phyloP scores from a whole-genome alignment of 2,113 vertebrate genomes.

The Ginglymostoma cirratum region DNA sequence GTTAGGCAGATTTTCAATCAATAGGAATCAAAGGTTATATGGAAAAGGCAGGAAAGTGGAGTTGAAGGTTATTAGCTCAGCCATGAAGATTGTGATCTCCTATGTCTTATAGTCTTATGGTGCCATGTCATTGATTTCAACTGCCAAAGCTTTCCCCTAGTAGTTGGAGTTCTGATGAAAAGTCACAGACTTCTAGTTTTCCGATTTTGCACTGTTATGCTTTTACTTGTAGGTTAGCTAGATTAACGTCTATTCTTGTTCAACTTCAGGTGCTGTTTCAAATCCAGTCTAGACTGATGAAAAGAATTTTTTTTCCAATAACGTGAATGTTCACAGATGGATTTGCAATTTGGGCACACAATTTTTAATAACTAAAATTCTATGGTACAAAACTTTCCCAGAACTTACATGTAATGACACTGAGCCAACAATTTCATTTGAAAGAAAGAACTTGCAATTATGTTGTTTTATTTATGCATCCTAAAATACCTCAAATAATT shows the following conservation, averaged over 20 bases:
- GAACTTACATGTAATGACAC: background rate
- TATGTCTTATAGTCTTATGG: too few relatives aligned
- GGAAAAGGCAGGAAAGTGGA: too few relatives aligned
- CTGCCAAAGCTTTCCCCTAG: background rate
- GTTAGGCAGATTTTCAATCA: too few relatives aligned
- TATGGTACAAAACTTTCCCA: background rate
- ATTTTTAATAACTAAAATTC: background rate
- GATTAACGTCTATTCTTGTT: background rate
- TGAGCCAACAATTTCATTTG: background rate
- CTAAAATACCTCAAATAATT: background rate
- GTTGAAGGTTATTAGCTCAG: too few relatives aligned
- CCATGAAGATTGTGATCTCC: too few relatives aligned
- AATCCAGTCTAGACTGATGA: background rate
- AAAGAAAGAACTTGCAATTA: background rate
- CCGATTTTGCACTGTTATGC: too few relatives aligned
- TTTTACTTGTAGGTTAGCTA: background rate
- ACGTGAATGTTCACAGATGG: background rate
- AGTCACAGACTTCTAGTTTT: background rate
- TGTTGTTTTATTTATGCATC: background rate
- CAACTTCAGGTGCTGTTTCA: background rate
- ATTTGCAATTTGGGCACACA: background rate
- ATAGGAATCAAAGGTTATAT: too few relatives aligned
- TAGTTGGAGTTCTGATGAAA: background rate
- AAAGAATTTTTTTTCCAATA: background rate
- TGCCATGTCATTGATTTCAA: background rate